Evolutionary conservation across 2,797 vertebrate genomes (phyloP), one percentile per base, ranked within the genome.

Genomic region (Danio aesculapii): DNA sequence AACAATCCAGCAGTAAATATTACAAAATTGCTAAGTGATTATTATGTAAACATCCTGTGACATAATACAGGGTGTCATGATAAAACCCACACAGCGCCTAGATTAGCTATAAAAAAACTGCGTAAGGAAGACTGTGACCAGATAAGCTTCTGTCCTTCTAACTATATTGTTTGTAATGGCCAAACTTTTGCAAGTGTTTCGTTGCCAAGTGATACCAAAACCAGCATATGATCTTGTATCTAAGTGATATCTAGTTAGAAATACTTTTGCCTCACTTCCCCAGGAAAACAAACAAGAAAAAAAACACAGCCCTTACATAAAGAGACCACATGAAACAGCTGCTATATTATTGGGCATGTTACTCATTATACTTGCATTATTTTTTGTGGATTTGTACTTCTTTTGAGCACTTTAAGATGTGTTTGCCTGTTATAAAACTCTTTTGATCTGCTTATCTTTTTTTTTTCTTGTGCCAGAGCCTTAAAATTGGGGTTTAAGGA

Each of bases 231-330:
- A 63, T 84, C 79, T 85, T 39, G 64, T 30, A 21, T 49, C 72
- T 16, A 41, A 71, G 10, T 63, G 44, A 55, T 49, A 13, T 46
- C 30, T 81, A 80, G 72, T 81, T 78, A 19, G n/a, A 78, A 76
- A 84, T 82, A 82, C 66, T 64, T 77, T 16, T 58, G 41, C 76
- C 73, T 87, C 63, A 77, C 72, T 86, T 88, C 80, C 75, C 52
- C 55, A 78, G 67, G 49, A 83, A 81, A 83, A 81, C 30, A 82
- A 78, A 69, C 49, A 76, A 58, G 75, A 63, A 72, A 61, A 49
- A 52, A 17, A 50, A 49, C 83, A 70, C n/a, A 66, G n/a, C 47
- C 66, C 68, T 61, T 4, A 21, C 44, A 61, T 39, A 46, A 58
- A 8, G 11, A 55, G 62, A 43, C 14, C 69, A 69, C 30, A 59